Base-by-base conservation (phyloP, 2,113 vertebrate genomes). In the Onychostoma macrolepis region DNA sequence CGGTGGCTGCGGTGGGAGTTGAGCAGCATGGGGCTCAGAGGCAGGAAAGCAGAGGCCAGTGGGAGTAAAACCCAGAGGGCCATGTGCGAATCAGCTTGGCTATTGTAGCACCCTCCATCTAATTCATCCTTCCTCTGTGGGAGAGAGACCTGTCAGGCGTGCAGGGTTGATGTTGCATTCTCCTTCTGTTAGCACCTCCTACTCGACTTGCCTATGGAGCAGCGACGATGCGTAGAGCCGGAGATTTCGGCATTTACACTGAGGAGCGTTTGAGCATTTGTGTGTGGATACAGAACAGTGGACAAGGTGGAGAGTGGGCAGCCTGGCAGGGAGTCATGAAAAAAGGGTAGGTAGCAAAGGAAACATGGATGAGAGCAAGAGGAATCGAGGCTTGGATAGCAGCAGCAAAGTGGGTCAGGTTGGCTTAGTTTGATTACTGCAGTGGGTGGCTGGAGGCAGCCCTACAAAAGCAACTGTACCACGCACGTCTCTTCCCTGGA, bases 391-490 rank as follows among this genome's bases (percentile, higher is more conserved):
- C 67, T 45, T 82, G 83, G 89, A 90, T 90, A 91, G 88, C 88
- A 83, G 86, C 78, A 88, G 90, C 89, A 91, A 92, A 92, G 89
- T 93, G 93, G 93, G 92, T 93, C 91, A 93, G 85, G 86, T 80
- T 90, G 89, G 89, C 84, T 90, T 87, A 85, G 87, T 90, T 91
- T 90, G 89, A 92, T 92, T 88, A 91, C 88, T 89, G 90, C 81
- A 84, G 88, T 91, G 90, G 84, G 87, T 91, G 86, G 90, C 90
- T 91, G 76, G 85, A 91, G 90, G 91, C 89, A 86, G 83, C 56
- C 76, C 89, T 85, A 85, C 85, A 88, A 86, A 85, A 88, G 67
- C 80, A 87, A 78, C 75, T 80, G 87, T 84, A 84, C 82, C 58
- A 69, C 65, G 74, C 77, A 79, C 83, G 58, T 65, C 45, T 21